A percentile compares a stretch with the other conserved stretches of the same genome.
These are phyloP conservation scores for Gymnopithys bicolor DNA, from an alignment of 2,797 vertebrate species.

Conservation along the genomic window DNA sequence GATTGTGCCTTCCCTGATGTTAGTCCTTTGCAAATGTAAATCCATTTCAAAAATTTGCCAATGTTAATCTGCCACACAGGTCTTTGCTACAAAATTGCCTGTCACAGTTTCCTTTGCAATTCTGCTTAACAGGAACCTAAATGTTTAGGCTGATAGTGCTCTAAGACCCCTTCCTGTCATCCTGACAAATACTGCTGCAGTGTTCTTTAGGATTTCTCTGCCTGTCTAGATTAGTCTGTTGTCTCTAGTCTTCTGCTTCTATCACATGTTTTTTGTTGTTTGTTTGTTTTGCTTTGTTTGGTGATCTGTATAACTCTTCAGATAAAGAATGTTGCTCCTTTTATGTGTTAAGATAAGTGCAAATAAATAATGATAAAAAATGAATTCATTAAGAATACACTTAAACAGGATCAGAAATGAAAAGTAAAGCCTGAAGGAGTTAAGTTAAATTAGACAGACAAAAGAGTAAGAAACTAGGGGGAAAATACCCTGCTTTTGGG, in stretches of 20 bases:
- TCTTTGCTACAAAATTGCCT: conserved; percentile 10
- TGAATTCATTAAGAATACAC: background rate
- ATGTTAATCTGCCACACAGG: background rate
- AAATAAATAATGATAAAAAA: background rate
- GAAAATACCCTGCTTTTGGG: background rate
- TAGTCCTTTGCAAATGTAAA: background rate
- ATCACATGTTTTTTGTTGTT: background rate
- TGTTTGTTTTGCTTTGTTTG: background rate
- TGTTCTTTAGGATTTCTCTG: background rate
- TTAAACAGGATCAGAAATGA: background rate
- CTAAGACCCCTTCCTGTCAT: background rate
- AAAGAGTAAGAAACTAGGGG: background rate
- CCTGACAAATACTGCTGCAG: background rate
- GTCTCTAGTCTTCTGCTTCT: background rate
- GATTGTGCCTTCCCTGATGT: background rate
- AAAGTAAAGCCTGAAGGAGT: background rate
- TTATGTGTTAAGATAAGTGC: background rate
- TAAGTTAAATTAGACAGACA: background rate
- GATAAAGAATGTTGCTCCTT: background rate
- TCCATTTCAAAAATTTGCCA: background rate
- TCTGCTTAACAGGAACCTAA: background rate
- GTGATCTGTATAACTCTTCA: background rate
- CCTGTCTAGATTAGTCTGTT: background rate
- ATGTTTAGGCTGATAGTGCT: background rate
- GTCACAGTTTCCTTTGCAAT: background rate